Evolutionary conservation across 2,113 vertebrate genomes (phyloP).

Genomic region (Tylochromis polylepis): DNA sequence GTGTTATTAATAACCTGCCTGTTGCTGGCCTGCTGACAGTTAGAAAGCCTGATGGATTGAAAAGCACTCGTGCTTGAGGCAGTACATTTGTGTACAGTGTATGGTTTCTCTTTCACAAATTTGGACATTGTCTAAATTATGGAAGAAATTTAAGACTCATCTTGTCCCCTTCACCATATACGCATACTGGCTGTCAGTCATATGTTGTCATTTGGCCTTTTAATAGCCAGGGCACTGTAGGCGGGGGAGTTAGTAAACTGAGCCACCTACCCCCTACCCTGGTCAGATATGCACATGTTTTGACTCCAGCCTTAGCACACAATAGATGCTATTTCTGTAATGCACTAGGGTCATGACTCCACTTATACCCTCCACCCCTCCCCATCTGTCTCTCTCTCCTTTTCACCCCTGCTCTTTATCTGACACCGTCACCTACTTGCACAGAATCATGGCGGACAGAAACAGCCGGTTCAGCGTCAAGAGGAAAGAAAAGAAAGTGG

Average conservation of each 20-base stretch:
- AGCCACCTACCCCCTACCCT: constrained; percentile 6
- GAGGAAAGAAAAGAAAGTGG: constrained; percentile 63
- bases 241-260: constrained; percentile 31
- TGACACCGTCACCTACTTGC: constrained; percentile 13
- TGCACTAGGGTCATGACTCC: constrained; percentile 51
- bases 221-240: constrained; percentile 44
- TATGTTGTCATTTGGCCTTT: constrained; percentile 52
- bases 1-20: constrained; percentile 72
- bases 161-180: not conserved
- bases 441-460: constrained; percentile 64
- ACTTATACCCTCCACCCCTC: not conserved
- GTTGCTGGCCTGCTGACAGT: constrained; percentile 64
- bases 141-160: not conserved
- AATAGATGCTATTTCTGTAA: constrained; percentile 70
- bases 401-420: constrained; percentile 7
- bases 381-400: not conserved
- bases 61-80: not conserved
- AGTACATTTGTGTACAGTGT: not conserved
- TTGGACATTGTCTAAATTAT: not conserved
- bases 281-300: constrained; percentile 34
- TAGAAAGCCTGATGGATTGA: constrained; percentile 22
- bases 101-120: not conserved
- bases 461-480: constrained; percentile 45
- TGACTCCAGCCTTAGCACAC: constrained; percentile 37
- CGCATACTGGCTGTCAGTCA: not conserved